Percentiles rank a stretch among this genome's conserved stretches.
phyloP scores from a whole-genome alignment of 2,797 vertebrate genomes.

The Chaetodon trifasciatus region DNA sequence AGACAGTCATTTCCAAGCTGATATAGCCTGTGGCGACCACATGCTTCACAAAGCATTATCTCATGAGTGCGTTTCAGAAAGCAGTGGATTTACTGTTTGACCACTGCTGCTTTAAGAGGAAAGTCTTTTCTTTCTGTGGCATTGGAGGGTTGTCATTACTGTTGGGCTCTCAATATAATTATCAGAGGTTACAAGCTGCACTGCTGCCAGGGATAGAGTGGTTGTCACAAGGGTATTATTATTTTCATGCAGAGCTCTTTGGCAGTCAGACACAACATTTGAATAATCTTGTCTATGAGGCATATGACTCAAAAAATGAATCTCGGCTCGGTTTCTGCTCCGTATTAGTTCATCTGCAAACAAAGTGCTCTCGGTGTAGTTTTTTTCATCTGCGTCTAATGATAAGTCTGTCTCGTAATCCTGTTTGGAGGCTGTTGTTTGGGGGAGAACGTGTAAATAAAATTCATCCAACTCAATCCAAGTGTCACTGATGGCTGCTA shows the following conservation, averaged over 20 bases:
- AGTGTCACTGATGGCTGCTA: slow-evolving; percentile 21
- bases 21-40: slow-evolving; percentile 73
- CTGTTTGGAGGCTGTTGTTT: slow-evolving; percentile 34
- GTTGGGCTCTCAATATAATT: slow-evolving; percentile 83
- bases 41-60: slow-evolving; percentile 82
- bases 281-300: slow-evolving; percentile 81
- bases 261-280: slow-evolving; percentile 80
- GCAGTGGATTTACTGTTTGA: slow-evolving; percentile 74
- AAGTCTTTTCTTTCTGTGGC: slow-evolving; percentile 83
- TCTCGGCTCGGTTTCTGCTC: slow-evolving; percentile 51
- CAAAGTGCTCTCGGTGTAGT: slow-evolving; percentile 41
- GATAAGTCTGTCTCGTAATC: slow-evolving; percentile 14
- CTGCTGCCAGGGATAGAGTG: slow-evolving; percentile 81
- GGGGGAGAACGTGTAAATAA: slow-evolving; percentile 26
- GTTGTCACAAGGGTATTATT: slow-evolving; percentile 85
- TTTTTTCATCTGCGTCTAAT: slow-evolving; percentile 40
- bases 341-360: slow-evolving; percentile 58
- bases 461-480: slow-evolving; percentile 19
- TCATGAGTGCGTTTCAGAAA: slow-evolving; percentile 77
- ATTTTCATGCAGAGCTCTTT: slow-evolving; percentile 80
- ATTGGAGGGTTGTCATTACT: slow-evolving; percentile 84
- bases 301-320: slow-evolving; percentile 63
- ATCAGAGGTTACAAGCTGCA: slow-evolving; percentile 81
- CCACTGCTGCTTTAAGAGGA: slow-evolving; percentile 81
- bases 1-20: slow-evolving; percentile 68